Conservation (phyloP, 1,140 invertebrate genomes). For the Trialeurodes vaporariorum region DNA sequence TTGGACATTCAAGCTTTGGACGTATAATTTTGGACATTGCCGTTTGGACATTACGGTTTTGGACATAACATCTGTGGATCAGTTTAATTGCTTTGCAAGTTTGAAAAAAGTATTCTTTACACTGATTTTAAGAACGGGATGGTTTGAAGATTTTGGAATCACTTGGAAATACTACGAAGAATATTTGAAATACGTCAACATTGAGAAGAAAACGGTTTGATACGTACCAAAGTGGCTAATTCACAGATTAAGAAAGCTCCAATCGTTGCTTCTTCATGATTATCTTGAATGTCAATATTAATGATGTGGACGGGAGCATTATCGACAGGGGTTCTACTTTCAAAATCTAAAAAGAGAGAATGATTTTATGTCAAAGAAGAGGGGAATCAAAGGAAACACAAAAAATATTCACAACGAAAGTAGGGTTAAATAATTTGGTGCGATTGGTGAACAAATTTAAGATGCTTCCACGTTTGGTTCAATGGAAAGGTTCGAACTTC, state of each 20-base stretch:
- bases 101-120: neutral
- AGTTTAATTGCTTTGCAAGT: neutral
- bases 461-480: too few species aligned
- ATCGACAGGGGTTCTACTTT: conserved; percentile 41
- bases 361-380: too few species aligned
- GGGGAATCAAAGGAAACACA: too few species aligned
- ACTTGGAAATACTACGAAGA: neutral
- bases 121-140: too few species aligned
- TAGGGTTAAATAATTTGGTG: too few species aligned
- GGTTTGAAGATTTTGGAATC: neutral
- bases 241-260: conserved; percentile 98
- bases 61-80: neutral
- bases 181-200: neutral
- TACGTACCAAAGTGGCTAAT: conserved; percentile 70
- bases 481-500: too few species aligned
- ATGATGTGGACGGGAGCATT: conserved; percentile 90
- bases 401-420: too few species aligned
- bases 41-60: too few species aligned
- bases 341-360: conserved; percentile 37
- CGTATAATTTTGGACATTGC: too few species aligned
- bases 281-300: conserved; percentile 99
- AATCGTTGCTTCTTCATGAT: conserved; percentile 98
- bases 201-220: conserved; percentile 6
- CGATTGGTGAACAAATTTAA: too few species aligned
- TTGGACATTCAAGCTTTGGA: too few species aligned